Evolutionary conservation across 2,113 vertebrate genomes (phyloP), one percentile per base, ranked within the genome.

Genomic region (Vulpes lagopus): DNA sequence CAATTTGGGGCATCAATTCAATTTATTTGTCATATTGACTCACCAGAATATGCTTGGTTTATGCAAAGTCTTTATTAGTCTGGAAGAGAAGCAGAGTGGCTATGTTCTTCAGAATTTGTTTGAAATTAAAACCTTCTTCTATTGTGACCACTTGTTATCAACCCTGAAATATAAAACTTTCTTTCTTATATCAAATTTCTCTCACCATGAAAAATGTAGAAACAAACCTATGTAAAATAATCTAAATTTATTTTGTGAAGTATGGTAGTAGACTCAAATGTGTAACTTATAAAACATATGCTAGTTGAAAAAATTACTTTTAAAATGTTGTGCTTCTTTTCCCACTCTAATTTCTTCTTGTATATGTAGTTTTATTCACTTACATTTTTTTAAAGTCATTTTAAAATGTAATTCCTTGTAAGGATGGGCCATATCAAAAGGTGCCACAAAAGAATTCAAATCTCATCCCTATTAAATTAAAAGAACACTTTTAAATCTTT

Each of bases 1-100:
- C 79, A 97, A 81, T 97, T 97, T 97, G 97, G 62, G 6, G 11
- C 59, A 86, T 93, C 25, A 97, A 97, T 97, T 97, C 5, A 96
- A 93, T 98, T 97, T 97, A 59, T 96, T 88, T 97, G 85, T 96
- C 53, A 85, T 59, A 96, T 80, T 96, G n/a, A 90, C 6, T 69
- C 60, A 95, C 76, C 12, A 67, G 15, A 88, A 32, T 78, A 79
- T 38, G 51, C 64, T 89, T 84, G 49, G 27, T n/a, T 95, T 92
- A 64, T 89, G 55, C 73, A 94, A 89, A 97, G 62, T 43, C 1
- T 80, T 93, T 94, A 96, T 97, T 94, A 64, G 10, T n/a, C 5
- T 95, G 7, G 76, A 43, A 69, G 35, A 90, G 35, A 62, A 89
- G 12, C 62, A 69, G 49, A 35, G 7, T 87, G 87, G 8, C n/a